phyloP scores from a whole-genome alignment of 2,113 vertebrate genomes.

The Rhagologus leucostigma region DNA sequence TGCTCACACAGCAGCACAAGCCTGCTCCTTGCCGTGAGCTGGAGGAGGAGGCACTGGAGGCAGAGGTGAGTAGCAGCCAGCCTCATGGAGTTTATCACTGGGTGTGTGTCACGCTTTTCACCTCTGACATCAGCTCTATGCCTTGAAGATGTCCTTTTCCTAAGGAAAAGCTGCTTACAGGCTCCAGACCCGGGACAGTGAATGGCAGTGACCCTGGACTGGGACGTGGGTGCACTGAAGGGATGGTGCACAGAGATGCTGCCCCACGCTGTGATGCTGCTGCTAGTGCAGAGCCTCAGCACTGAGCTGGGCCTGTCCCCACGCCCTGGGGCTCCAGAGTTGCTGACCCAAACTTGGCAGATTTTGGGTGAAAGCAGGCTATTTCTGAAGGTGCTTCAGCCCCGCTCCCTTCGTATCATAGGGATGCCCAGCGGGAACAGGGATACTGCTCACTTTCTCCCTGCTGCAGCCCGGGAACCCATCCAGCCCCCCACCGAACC shows the following conservation, averaged over 20 bases:
- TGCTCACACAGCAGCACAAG: background rate
- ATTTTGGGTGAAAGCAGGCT: background rate
- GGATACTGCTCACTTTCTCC: background rate
- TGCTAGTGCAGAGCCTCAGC: background rate
- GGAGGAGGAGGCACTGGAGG: background rate
- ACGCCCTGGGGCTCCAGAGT: rapidly evolving
- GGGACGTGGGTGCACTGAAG: too few relatives aligned
- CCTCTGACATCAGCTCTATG: background rate
- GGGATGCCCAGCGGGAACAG: background rate
- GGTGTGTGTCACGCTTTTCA: background rate
- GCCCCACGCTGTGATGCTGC: rapidly evolving
- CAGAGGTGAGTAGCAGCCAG: background rate
- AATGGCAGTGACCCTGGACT: rapidly evolving
- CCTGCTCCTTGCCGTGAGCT: rapidly evolving
- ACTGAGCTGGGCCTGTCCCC: background rate
- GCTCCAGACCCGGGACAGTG: background rate
- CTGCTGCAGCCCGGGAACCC: background rate
- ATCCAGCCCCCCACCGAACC: rapidly evolving
- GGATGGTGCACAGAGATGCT: background rate
- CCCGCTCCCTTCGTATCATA: rapidly evolving
- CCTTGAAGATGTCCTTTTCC: background rate
- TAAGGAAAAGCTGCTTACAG: background rate
- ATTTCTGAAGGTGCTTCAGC: background rate
- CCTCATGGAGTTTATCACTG: background rate
- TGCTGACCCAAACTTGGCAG: background rate